Evolutionary conservation across 1,140 invertebrate genomes (phyloP).

Genomic region (Cyphomyrmex costatus): DNA sequence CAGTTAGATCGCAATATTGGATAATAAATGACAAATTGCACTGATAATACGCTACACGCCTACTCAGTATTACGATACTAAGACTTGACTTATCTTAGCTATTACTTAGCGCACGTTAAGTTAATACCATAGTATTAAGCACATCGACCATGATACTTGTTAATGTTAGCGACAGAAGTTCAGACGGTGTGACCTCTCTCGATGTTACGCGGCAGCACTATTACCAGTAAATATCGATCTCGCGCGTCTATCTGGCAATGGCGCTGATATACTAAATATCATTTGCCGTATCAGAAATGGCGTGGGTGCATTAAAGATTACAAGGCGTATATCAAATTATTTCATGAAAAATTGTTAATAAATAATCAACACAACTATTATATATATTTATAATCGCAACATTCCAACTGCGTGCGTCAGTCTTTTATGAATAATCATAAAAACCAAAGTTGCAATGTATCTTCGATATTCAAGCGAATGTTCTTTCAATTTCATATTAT

Average conservation of each 20-base stretch:
- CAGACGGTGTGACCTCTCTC: constrained; percentile 53
- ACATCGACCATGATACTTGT: constrained; percentile 61
- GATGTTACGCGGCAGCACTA: constrained; percentile 49
- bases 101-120: constrained; percentile 64
- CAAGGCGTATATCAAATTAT: neutral
- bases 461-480: too few relatives aligned
- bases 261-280: constrained; percentile 52
- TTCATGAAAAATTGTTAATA: neutral
- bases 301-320: constrained; percentile 6
- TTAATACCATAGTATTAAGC: constrained; percentile 60
- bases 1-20: constrained; percentile 38
- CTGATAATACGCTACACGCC: constrained; percentile 55
- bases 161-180: constrained; percentile 65
- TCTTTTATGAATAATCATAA: constrained; percentile 19
- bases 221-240: constrained; percentile 63
- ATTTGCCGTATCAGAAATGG: neutral
- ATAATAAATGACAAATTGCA: constrained; percentile 60
- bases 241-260: constrained; percentile 46
- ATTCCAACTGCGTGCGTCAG: neutral
- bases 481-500: neutral
- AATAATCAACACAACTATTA: neutral
- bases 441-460: neutral
- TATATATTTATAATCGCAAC: neutral
- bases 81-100: constrained; percentile 57
- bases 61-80: constrained; percentile 47